Evolutionary conservation across 2,888 invertebrate species (phyloP).

Genomic region (Drosophila kambysellisi): DNA sequence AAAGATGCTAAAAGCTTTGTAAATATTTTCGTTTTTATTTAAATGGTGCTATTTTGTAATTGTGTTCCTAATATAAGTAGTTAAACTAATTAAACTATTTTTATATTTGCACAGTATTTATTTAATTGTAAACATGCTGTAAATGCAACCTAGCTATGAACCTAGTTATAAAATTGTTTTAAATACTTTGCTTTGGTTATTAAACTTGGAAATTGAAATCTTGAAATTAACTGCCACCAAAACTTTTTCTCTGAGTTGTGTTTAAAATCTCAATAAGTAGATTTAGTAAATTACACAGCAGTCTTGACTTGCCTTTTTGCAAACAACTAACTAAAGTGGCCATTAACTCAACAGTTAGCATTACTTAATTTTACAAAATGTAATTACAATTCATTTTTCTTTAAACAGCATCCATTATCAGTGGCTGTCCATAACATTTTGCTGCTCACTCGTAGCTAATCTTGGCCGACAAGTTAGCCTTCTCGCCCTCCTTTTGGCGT

Average conservation of each 20-base stretch:
- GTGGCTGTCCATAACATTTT: conserved; percentile 76
- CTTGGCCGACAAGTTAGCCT: conserved; percentile 70
- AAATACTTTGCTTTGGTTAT: background rate
- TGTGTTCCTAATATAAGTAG: background rate
- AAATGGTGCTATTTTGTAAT: background rate
- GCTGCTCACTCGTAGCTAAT: conserved; percentile 74
- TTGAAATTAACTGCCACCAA: background rate
- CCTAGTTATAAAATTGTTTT: background rate
- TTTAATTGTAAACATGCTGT: conserved; percentile 7
- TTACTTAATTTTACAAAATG: conserved; percentile 48
- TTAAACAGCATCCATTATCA: conserved; percentile 67
- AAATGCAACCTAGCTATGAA: background rate
- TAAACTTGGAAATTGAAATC: conserved; percentile 2
- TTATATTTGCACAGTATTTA: conserved; percentile 23
- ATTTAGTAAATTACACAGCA: conserved; percentile 13
- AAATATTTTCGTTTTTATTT: background rate
- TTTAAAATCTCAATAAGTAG: conserved; percentile 22
- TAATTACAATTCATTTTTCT: conserved; percentile 64
- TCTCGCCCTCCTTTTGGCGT: conserved; percentile 12
- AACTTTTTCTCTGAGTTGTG: background rate
- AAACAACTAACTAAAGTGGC: conserved; percentile 24
- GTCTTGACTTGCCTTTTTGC: conserved; percentile 7
- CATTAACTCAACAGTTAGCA: conserved; percentile 33
- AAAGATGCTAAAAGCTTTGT: background rate
- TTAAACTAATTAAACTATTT: background rate